A percentile compares a stretch with the other conserved stretches of the same genome.
Evolutionary conservation across 2,113 vertebrate species (phyloP).

Genomic region (Gymnobelideus leadbeateri): DNA sequence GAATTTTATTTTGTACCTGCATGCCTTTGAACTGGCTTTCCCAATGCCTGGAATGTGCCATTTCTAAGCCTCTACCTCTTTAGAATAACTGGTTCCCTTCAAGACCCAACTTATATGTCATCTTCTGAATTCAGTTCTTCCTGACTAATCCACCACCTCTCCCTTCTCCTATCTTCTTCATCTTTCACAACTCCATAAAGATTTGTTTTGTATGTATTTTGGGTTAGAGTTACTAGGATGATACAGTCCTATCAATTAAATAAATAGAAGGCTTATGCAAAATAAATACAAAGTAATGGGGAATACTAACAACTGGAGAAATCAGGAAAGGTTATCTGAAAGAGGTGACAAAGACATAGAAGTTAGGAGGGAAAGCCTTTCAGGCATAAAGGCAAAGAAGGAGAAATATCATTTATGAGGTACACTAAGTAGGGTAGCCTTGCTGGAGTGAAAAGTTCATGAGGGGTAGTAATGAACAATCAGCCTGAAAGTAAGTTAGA

Average conservation of each 20-base stretch:
- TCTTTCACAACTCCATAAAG: background rate
- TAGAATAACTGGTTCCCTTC: background rate
- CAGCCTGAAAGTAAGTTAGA: background rate
- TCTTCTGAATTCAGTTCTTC: background rate
- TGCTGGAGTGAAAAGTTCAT: background rate
- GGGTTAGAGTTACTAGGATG: background rate
- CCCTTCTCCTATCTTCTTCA: background rate
- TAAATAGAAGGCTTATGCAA: background rate
- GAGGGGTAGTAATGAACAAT: background rate
- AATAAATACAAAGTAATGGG: background rate
- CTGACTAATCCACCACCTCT: background rate
- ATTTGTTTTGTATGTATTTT: background rate
- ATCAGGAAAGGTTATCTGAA: background rate
- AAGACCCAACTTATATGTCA: background rate
- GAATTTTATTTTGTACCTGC: background rate
- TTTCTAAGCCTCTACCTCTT: background rate
- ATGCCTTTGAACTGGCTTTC: background rate
- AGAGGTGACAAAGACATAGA: background rate
- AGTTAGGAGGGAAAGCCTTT: background rate
- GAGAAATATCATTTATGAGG: background rate
- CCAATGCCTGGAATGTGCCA: background rate
- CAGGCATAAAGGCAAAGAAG: background rate
- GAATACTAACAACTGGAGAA: background rate
- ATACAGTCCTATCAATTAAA: background rate
- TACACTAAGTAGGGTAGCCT: background rate